Evolutionary conservation across 2,888 invertebrate species (phyloP), one percentile per base, ranked within the genome.

Genomic region (Lydus trimaculatus): DNA sequence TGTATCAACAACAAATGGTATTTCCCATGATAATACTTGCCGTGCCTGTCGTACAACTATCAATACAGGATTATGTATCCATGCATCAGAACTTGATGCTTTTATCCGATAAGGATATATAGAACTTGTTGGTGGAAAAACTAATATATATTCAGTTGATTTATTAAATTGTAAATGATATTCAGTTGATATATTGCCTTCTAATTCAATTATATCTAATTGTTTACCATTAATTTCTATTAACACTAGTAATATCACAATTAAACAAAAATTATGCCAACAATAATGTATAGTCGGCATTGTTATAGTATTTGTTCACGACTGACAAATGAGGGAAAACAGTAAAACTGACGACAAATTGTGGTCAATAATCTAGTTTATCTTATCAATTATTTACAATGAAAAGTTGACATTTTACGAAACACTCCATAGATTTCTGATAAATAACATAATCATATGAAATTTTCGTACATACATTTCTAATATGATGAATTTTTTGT

Each of bases 1-100:
- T 4, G 78, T 75, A 66, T 87, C 88, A 0, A 93, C 88, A 61
- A 89, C 77, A 76, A 92, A 86, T 0, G 94, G 95, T 9, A 95
- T 86, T 79, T 92, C 91, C 94, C 94, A 95, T 0, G 94, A 94
- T 67, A 93, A 85, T 1, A 94, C 91, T 61, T 91, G 91, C 80
- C 89, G 90, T 74, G 91, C 91, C 81, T 95, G 93, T 56, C 91
- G 85, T 0, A 92, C 91, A 0, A 94, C 93, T 66, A 94, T 88
- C 74, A 94, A 88, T 6, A 94, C 84, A 0, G 94, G 94, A 72
- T 87, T 88, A 0, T 87, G 86, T 36, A 84, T 80, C 62, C 87
- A 88, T 0, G 91, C 89, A 66, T 87, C 83, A 23, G 31, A 33
- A 1, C 77, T 74, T 73, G 1, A 88, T 84, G 4, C 87, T 84